These are phyloP conservation scores for Leptinotarsa texana DNA, from an alignment of 1,140 invertebrate genomes.

Conservation along the genomic window DNA sequence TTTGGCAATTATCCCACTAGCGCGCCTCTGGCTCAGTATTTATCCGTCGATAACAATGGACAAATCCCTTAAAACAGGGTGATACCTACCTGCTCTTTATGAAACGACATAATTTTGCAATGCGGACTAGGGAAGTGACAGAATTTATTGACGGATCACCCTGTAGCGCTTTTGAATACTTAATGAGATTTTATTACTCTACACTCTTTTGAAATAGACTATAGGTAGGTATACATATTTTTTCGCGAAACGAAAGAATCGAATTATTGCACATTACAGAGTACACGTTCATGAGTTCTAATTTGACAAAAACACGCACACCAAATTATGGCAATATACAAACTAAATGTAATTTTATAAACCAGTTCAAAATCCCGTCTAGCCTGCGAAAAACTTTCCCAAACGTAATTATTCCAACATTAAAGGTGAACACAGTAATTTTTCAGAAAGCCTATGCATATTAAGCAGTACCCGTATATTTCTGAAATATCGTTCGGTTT, in stretches of 20 bases:
- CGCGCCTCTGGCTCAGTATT: too few species aligned
- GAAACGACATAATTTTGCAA: too few species aligned
- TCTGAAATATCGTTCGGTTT: slow-evolving; percentile 2
- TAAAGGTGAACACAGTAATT: neutral
- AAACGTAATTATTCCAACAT: neutral
- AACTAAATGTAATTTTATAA: neutral
- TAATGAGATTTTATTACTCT: too few species aligned
- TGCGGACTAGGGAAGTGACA: too few species aligned
- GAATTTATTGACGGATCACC: too few species aligned
- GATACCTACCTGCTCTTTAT: too few species aligned
- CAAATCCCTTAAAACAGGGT: too few species aligned
- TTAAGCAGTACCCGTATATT: neutral
- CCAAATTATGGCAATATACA: neutral
- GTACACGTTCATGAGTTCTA: neutral
- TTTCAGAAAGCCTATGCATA: slow-evolving; percentile 2
- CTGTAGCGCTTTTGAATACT: too few species aligned
- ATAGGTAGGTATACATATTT: too few species aligned
- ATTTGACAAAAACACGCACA: neutral
- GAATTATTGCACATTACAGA: neutral
- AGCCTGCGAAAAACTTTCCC: slow-evolving; percentile 1
- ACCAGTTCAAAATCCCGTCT: slow-evolving; percentile 4
- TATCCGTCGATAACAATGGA: too few species aligned
- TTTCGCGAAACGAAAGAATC: neutral
- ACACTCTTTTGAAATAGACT: too few species aligned
- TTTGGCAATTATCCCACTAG: too few species aligned